phyloP scores from a whole-genome alignment of 1,140 invertebrate species.

The Zaprionus lachaisei region DNA sequence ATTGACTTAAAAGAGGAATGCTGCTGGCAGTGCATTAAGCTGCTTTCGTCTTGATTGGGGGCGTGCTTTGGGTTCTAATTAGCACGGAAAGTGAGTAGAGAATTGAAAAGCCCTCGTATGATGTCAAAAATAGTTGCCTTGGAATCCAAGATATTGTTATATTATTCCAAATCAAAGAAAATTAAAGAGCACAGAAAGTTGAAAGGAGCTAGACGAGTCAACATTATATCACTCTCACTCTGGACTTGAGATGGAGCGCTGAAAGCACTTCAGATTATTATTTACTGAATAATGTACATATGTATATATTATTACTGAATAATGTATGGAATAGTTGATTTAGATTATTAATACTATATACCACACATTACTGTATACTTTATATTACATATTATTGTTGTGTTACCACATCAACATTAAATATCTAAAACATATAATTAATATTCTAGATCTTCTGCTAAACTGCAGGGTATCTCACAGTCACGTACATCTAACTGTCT shows the following conservation, averaged over 20 bases:
- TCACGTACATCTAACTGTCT: neutral
- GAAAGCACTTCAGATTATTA: neutral
- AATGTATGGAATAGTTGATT: too few species aligned
- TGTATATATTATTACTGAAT: too few species aligned
- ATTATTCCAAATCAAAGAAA: neutral
- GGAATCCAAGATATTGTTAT: neutral
- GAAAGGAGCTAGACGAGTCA: too few species aligned
- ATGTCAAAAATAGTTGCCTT: neutral
- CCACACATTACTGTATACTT: too few species aligned
- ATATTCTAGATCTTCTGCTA: too few species aligned
- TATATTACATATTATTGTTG: too few species aligned
- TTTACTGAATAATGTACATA: too few species aligned
- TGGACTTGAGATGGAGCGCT: neutral
- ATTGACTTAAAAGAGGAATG: neutral
- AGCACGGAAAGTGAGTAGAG: neutral
- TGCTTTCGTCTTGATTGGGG: constrained; percentile 3
- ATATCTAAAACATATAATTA: too few species aligned
- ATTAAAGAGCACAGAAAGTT: neutral
- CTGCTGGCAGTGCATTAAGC: constrained; percentile 5
- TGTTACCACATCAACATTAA: too few species aligned
- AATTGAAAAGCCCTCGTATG: neutral
- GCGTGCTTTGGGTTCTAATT: neutral
- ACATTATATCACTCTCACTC: neutral
- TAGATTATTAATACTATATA: too few species aligned
- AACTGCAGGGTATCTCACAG: neutral